These are phyloP conservation scores for Blastomussa wellsi DNA, from an alignment of 92 coral and sea anemone genomes.

Conservation along the genomic window DNA sequence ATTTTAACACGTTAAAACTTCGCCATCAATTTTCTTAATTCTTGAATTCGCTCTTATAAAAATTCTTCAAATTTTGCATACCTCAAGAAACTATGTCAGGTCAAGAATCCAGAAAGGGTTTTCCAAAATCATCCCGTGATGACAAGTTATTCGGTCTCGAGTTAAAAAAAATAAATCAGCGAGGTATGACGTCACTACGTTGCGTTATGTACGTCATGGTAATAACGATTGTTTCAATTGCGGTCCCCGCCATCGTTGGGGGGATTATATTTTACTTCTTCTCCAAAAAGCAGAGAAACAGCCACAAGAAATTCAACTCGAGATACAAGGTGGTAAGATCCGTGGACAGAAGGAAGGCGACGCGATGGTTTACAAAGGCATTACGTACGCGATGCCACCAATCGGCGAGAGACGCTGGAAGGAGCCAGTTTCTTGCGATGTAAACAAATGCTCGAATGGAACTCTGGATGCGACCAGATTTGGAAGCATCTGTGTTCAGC, in stretches of 20 bases:
- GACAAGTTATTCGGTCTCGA: too few species aligned
- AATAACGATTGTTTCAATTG: neutral
- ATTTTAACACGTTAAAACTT: too few species aligned
- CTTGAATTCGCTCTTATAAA: too few species aligned
- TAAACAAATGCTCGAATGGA: slow-evolving; percentile 70
- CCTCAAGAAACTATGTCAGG: too few species aligned
- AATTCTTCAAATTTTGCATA: too few species aligned
- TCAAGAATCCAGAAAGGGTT: too few species aligned
- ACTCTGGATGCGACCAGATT: slow-evolving; percentile 54
- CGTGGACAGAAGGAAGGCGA: slow-evolving; percentile 39
- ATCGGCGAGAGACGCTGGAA: slow-evolving; percentile 51
- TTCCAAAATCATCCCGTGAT: too few species aligned
- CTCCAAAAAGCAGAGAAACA: slow-evolving; percentile 10
- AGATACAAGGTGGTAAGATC: slow-evolving; percentile 52
- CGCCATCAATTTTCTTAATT: too few species aligned
- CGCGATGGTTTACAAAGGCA: slow-evolving; percentile 62
- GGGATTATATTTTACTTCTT: neutral
- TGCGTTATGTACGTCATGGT: too few species aligned
- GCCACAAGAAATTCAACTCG: slow-evolving; percentile 20
- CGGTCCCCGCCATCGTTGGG: neutral
- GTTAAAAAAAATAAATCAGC: too few species aligned
- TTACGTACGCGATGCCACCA: slow-evolving; percentile 69
- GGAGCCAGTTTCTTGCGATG: slow-evolving; percentile 42
- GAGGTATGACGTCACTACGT: too few species aligned
- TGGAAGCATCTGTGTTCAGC: slow-evolving; percentile 64